A percentile compares a stretch with the other conserved stretches of the same genome.
Conservation (phyloP, 2,888 invertebrate species). For the Ganaspis brasiliensis region DNA sequence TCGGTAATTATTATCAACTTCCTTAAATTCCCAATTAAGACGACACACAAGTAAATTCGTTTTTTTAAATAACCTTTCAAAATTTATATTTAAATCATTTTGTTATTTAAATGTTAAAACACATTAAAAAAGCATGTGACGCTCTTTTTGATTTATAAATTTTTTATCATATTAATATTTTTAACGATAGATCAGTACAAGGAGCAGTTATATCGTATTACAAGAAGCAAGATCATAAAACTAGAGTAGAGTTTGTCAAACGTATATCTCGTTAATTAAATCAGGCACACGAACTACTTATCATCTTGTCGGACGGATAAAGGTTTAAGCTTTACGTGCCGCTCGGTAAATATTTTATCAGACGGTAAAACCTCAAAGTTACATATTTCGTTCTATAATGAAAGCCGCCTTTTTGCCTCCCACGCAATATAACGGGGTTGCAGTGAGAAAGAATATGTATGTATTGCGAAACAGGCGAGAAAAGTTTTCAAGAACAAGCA, state of each 20-base stretch:
- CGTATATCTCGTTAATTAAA: slow-evolving; percentile 34
- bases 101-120: no score
- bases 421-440: slow-evolving; percentile 18
- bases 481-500: slow-evolving; percentile 33
- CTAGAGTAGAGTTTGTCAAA: slow-evolving; percentile 27
- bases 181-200: no score
- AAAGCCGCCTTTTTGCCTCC: slow-evolving; percentile 21
- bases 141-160: no score
- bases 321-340: slow-evolving; percentile 36
- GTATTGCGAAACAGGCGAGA: neutral
- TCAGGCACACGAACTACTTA: slow-evolving; percentile 37
- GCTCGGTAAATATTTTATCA: slow-evolving; percentile 39
- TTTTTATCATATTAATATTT: no score
- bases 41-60: no score
- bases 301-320: slow-evolving; percentile 32
- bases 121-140: no score
- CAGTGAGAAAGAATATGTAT: neutral
- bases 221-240: slow-evolving; percentile 24
- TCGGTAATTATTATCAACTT: slow-evolving; percentile 5
- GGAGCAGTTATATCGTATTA: no score
- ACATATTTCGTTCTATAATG: slow-evolving; percentile 40
- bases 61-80: no score
- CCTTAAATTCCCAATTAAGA: no score
- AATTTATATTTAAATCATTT: no score
- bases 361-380: slow-evolving; percentile 41